phyloP scores from a whole-genome alignment of 2,113 vertebrate genomes.

The Stigmatopora nigra region DNA sequence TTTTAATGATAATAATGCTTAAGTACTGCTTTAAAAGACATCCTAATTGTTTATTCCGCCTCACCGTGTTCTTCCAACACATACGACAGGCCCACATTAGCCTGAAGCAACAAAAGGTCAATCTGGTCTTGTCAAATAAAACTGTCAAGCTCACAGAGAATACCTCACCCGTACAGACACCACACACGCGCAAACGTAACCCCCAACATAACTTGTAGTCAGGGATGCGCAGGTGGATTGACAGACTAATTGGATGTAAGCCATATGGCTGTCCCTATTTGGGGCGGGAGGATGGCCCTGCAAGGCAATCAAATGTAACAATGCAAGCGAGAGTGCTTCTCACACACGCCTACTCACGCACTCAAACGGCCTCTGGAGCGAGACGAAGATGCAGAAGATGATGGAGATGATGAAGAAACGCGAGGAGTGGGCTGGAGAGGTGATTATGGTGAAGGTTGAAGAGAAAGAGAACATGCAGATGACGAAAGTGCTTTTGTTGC shows the following conservation, averaged over 20 bases:
- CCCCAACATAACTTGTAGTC: conserved; percentile 11
- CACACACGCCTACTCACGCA: conserved; percentile 41
- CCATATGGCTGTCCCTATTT: conserved; percentile 21
- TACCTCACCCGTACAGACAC: conserved; percentile 1
- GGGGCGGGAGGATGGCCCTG: conserved; percentile 13
- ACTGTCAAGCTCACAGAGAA: neutral
- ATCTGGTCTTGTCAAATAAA: neutral
- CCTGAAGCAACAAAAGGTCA: conserved; percentile 5
- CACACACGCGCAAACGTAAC: neutral
- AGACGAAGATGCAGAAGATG: conserved; percentile 15
- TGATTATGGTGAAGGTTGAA: conserved; percentile 28
- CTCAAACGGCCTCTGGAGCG: conserved; percentile 24
- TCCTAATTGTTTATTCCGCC: neutral
- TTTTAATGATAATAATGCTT: conserved; percentile 1
- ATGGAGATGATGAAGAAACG: conserved; percentile 21
- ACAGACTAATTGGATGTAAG: conserved; percentile 40
- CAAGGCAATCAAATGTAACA: conserved; percentile 39
- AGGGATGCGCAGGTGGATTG: conserved; percentile 33
- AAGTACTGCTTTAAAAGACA: neutral
- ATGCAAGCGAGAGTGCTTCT: conserved; percentile 21
- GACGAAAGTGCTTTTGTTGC: neutral
- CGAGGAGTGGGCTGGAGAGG: conserved; percentile 32
- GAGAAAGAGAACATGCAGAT: conserved; percentile 30
- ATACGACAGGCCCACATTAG: neutral
- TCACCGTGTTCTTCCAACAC: neutral